Evolutionary conservation across 1,140 invertebrate genomes (phyloP).

Genomic region (Anoplolepis gracilipes): DNA sequence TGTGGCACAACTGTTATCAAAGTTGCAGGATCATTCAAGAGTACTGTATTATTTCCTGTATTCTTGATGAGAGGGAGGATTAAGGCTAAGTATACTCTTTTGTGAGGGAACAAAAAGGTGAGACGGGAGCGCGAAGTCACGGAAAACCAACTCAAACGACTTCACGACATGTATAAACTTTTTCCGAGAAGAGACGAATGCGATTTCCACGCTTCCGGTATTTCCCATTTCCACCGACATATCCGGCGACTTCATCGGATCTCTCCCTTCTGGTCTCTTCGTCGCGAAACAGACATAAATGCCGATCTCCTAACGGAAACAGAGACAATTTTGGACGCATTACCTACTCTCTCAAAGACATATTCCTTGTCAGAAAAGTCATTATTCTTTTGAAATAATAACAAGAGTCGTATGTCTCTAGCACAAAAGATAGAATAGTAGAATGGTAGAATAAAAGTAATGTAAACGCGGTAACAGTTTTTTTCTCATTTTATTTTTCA

Average conservation of each 20-base stretch:
- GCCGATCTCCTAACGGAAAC: constrained; percentile 60
- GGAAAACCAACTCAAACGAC: constrained; percentile 9
- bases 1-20: constrained; percentile 29
- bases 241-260: constrained; percentile 36
- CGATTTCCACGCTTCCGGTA: constrained; percentile 55
- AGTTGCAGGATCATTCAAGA: constrained; percentile 43
- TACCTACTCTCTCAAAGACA: constrained; percentile 9
- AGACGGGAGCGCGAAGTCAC: background rate
- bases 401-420: background rate
- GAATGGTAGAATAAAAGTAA: background rate
- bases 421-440: too few species aligned
- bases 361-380: constrained; percentile 8
- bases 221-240: constrained; percentile 61
- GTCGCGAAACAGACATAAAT: constrained; percentile 51
- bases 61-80: constrained; percentile 30
- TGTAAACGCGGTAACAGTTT: background rate
- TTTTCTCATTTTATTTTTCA: background rate
- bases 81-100: constrained; percentile 21
- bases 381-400: constrained; percentile 52
- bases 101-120: constrained; percentile 30
- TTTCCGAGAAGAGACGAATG: constrained; percentile 25
- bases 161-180: constrained; percentile 15
- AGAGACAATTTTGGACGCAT: constrained; percentile 55
- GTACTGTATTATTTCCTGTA: constrained; percentile 22
- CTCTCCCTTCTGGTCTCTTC: background rate